Percentiles rank a stretch among this genome's conserved stretches.
These are phyloP conservation scores for Excalfactoria chinensis DNA, from an alignment of 2,113 vertebrate genomes.

Conservation along the genomic window DNA sequence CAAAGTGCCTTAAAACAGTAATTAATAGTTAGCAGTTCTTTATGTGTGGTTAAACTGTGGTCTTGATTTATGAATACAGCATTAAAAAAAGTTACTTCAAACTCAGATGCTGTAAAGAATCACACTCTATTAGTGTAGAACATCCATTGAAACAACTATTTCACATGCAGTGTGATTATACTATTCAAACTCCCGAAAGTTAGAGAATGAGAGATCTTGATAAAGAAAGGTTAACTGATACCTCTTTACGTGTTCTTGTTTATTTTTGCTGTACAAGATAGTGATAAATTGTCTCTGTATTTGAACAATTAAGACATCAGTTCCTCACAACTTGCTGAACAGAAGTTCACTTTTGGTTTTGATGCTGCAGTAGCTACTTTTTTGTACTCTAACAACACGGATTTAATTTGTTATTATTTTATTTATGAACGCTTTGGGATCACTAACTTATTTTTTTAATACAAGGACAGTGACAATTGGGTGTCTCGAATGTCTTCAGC, in stretches of 20 bases:
- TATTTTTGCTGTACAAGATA: background rate
- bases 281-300: background rate
- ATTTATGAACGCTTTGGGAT: background rate
- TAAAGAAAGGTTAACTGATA: background rate
- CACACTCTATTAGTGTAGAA: background rate
- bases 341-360: background rate
- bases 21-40: background rate
- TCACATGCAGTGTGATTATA: background rate
- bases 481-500: background rate
- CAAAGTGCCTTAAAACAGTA: background rate
- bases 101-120: background rate
- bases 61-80: background rate
- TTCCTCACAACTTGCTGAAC: background rate
- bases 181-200: background rate
- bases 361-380: background rate
- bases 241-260: background rate
- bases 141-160: background rate
- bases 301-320: background rate
- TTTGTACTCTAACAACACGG: rapidly evolving
- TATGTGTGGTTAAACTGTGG: background rate
- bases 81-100: background rate
- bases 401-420: background rate
- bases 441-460: background rate
- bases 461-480: background rate
- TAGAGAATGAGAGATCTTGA: background rate